These are phyloP conservation scores for Dromius quadrimaculatus DNA, from an alignment of 2,888 invertebrate genomes.

Conservation along the genomic window DNA sequence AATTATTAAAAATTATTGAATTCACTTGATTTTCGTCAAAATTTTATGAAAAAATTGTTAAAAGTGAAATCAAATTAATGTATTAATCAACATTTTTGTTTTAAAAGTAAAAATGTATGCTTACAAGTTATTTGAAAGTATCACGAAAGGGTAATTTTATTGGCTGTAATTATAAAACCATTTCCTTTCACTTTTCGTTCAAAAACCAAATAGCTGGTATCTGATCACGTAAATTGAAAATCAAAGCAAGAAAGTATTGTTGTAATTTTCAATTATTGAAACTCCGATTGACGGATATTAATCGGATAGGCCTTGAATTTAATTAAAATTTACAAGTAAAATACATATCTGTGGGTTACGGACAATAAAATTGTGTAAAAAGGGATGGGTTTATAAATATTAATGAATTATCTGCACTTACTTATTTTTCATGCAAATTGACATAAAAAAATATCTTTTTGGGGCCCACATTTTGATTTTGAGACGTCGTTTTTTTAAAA, in stretches of 20 bases:
- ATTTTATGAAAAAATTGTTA: background rate
- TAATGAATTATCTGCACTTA: too few relatives aligned
- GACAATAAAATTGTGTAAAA: too few relatives aligned
- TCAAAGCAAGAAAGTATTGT: slow-evolving; percentile 6
- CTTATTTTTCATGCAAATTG: too few relatives aligned
- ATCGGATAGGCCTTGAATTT: slow-evolving; percentile 9
- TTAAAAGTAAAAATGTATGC: too few relatives aligned
- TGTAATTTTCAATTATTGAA: background rate
- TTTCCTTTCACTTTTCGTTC: slow-evolving; percentile 30
- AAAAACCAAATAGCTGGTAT: slow-evolving; percentile 12
- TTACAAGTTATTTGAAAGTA: slow-evolving; percentile 11
- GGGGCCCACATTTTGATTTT: too few relatives aligned
- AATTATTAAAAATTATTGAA: background rate
- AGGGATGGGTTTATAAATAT: too few relatives aligned
- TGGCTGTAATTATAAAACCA: slow-evolving; percentile 15
- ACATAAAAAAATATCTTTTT: too few relatives aligned
- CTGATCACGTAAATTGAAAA: slow-evolving; percentile 20
- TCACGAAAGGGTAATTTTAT: background rate
- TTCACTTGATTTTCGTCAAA: background rate
- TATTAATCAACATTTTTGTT: too few relatives aligned
- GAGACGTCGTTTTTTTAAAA: too few relatives aligned
- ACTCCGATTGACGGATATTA: slow-evolving; percentile 5
- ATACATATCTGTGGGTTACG: too few relatives aligned
- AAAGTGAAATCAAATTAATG: too few relatives aligned
- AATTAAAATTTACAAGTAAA: too few relatives aligned